phyloP scores from a whole-genome alignment of 30 jellyfish, hydroid and myxozoan species.

The Aurelia coerulea region DNA sequence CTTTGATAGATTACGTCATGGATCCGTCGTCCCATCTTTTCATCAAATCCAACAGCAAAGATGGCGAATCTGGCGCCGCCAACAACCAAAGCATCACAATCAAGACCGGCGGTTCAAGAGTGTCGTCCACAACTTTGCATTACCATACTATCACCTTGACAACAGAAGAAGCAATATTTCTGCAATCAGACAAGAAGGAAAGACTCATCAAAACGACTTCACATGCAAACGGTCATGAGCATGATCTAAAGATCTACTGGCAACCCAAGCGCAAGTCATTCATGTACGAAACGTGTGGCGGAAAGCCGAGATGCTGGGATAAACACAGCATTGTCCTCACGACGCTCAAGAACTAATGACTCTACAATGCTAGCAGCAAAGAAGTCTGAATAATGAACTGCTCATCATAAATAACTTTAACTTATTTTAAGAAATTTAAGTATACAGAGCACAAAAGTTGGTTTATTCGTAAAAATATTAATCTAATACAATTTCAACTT shows the following conservation, averaged over 20 bases:
- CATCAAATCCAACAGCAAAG: constrained; percentile 39
- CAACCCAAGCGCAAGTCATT: constrained; percentile 24
- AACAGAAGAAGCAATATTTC: constrained; percentile 10
- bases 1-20: constrained; percentile 60
- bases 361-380: too few species aligned
- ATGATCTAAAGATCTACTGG: constrained; percentile 50
- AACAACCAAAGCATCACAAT: constrained; percentile 17
- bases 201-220: constrained; percentile 54
- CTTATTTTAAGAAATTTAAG: too few species aligned
- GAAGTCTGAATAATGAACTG: too few species aligned
- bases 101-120: constrained; percentile 54
- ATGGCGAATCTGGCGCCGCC: constrained; percentile 5
- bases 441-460: too few species aligned
- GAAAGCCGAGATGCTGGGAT: constrained; percentile 60
- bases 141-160: constrained; percentile 50
- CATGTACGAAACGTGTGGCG: constrained; percentile 50
- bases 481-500: too few species aligned
- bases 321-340: constrained; percentile 18
- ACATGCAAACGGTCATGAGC: constrained; percentile 75
- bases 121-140: constrained; percentile 37
- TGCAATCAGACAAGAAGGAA: constrained; percentile 18
- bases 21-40: constrained; percentile 32
- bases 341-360: too few species aligned
- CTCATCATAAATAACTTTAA: too few species aligned
- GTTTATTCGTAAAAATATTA: too few species aligned